Evolutionary conservation across 2,113 vertebrate genomes (phyloP).

Genomic region (Thryonomys swinderianus): DNA sequence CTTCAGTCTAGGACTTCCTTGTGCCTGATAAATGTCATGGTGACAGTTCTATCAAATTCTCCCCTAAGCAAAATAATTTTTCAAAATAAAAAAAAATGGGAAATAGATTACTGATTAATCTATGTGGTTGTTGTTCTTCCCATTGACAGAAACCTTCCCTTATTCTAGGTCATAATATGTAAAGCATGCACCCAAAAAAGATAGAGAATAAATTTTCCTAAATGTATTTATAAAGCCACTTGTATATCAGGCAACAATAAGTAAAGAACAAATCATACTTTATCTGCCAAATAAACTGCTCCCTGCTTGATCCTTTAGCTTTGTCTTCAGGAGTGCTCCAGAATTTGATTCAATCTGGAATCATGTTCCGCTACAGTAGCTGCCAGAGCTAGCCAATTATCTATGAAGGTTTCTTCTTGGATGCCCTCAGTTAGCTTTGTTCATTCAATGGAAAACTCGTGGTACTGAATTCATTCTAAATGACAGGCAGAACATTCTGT

Average conservation of each 20-base stretch:
- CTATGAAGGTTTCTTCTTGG: slow-evolving; percentile 80
- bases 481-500: slow-evolving; percentile 71
- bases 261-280: background rate
- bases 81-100: background rate
- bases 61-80: background rate
- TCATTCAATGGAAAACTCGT: slow-evolving; percentile 77
- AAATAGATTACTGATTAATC: background rate
- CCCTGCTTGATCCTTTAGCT: background rate
- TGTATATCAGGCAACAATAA: background rate
- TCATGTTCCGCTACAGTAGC: slow-evolving; percentile 73
- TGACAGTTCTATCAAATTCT: slow-evolving; percentile 13
- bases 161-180: background rate
- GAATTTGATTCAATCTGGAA: slow-evolving; percentile 74
- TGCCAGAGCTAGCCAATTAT: slow-evolving; percentile 73
- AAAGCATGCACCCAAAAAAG: background rate
- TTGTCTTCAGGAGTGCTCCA: slow-evolving; percentile 49
- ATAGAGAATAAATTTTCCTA: background rate
- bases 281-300: slow-evolving; percentile 25
- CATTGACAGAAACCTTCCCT: background rate
- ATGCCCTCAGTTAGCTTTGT: slow-evolving; percentile 81
- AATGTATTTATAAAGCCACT: background rate
- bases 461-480: slow-evolving; percentile 77
- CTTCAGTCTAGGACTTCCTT: background rate
- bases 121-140: background rate
- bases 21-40: background rate